These are phyloP conservation scores for Atractosteus spatula DNA, from an alignment of 2,113 vertebrate species.

Conservation along the genomic window DNA sequence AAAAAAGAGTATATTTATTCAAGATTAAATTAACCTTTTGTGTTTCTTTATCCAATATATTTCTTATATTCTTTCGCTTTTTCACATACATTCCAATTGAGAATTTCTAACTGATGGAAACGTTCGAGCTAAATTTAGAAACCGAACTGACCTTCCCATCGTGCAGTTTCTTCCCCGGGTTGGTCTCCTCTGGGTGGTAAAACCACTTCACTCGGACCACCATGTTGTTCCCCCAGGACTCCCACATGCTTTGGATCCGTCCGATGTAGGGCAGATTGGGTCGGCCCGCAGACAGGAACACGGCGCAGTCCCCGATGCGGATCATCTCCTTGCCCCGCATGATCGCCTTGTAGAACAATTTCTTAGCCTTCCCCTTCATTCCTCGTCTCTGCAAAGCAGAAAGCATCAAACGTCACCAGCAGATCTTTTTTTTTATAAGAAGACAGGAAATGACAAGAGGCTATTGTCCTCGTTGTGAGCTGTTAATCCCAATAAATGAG, in stretches of 20 bases:
- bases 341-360: slow-evolving; percentile 97
- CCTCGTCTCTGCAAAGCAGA: slow-evolving; percentile 79
- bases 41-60: too few relatives aligned
- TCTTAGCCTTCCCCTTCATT: slow-evolving; percentile 97
- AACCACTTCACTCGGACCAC: slow-evolving; percentile 98
- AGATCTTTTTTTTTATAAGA: too few relatives aligned
- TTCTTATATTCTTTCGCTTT: too few relatives aligned
- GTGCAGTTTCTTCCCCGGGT: slow-evolving; percentile 90
- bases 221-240: slow-evolving; percentile 98
- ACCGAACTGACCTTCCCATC: slow-evolving; percentile 82
- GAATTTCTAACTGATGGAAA: too few relatives aligned
- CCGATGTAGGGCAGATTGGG: slow-evolving; percentile 97
- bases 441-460: too few relatives aligned
- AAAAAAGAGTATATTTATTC: too few relatives aligned
- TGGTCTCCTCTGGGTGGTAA: slow-evolving; percentile 97
- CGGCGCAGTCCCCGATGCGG: slow-evolving; percentile 92
- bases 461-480: background rate
- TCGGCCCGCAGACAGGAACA: slow-evolving; percentile 91
- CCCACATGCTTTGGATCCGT: slow-evolving; percentile 99
- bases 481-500: background rate
- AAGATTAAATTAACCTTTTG: too few relatives aligned
- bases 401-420: background rate
- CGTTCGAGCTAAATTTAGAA: too few relatives aligned
- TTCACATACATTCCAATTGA: too few relatives aligned
- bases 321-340: slow-evolving; percentile 95